Evolutionary conservation across 53 echinoderm and acorn worm species (phyloP).

Genomic region (Luidia sarsii): DNA sequence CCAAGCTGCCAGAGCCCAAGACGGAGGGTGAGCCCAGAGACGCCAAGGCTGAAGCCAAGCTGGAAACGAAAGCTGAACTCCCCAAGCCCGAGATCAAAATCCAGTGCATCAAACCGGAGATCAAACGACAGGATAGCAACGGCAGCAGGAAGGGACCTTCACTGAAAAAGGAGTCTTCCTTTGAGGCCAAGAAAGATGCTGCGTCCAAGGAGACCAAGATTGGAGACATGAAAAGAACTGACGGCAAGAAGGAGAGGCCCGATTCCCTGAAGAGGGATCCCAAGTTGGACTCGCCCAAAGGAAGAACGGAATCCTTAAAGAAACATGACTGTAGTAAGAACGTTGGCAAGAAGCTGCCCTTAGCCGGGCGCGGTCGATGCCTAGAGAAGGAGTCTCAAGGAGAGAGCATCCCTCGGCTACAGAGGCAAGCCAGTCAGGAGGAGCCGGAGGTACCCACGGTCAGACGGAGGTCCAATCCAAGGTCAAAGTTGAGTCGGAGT

Average conservation of each 20-base stretch:
- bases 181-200: conserved; percentile 54
- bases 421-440: conserved; percentile 87
- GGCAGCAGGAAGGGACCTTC: conserved; percentile 22
- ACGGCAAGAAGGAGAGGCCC: conserved; percentile 52
- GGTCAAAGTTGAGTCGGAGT: conserved; percentile 77
- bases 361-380: conserved; percentile 44
- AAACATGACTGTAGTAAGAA: conserved; percentile 61
- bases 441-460: conserved; percentile 64
- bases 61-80: conserved; percentile 39
- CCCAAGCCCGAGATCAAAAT: conserved; percentile 49
- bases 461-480: conserved; percentile 68
- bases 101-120: conserved; percentile 46
- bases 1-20: conserved; percentile 38
- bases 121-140: conserved; percentile 60
- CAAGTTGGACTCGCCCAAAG: conserved; percentile 42
- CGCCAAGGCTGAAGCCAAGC: conserved; percentile 20
- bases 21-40: conserved; percentile 33
- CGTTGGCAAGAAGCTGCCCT: conserved; percentile 28
- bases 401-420: conserved; percentile 61
- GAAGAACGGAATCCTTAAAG: conserved; percentile 47
- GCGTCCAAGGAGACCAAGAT: conserved; percentile 16
- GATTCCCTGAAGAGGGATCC: conserved; percentile 51
- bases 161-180: conserved; percentile 39
- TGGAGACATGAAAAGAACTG: conserved; percentile 44
- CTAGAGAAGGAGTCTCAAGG: conserved; percentile 40